Evolutionary conservation across 2,113 vertebrate species (phyloP).

Genomic region (Cyprinus carpio): DNA sequence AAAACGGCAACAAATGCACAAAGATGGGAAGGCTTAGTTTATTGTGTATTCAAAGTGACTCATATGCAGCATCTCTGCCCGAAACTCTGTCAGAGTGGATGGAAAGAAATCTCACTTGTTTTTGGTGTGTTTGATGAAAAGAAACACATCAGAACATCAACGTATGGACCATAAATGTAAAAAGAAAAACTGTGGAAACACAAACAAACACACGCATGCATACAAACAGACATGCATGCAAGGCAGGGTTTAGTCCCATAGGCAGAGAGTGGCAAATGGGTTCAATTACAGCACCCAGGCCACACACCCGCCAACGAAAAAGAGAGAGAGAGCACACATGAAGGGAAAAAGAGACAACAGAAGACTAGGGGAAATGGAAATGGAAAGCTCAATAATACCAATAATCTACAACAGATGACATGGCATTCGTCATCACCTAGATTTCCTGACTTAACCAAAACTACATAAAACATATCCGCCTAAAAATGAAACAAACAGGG

Average conservation of each 20-base stretch:
- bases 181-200: background rate
- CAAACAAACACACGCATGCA: conserved; percentile 1
- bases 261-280: conserved; percentile 79
- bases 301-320: conserved; percentile 56
- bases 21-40: conserved; percentile 27
- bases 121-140: background rate
- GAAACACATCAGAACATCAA: background rate
- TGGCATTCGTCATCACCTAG: conserved; percentile 63
- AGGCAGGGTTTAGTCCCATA: conserved; percentile 75
- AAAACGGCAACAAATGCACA: conserved; percentile 21
- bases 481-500: background rate
- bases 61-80: conserved; percentile 6
- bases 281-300: conserved; percentile 76
- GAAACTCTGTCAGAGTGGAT: background rate
- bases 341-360: conserved; percentile 62
- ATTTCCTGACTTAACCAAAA: conserved; percentile 56
- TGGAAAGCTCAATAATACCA: conserved; percentile 54
- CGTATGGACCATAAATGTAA: background rate
- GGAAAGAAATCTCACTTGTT: background rate
- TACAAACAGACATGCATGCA: conserved; percentile 57
- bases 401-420: conserved; percentile 77
- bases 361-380: conserved; percentile 52
- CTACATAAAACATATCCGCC: conserved; percentile 52
- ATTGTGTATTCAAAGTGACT: conserved; percentile 18
- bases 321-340: conserved; percentile 30